phyloP scores from a whole-genome alignment of 2,113 vertebrate species.

The Notothenia rossii region DNA sequence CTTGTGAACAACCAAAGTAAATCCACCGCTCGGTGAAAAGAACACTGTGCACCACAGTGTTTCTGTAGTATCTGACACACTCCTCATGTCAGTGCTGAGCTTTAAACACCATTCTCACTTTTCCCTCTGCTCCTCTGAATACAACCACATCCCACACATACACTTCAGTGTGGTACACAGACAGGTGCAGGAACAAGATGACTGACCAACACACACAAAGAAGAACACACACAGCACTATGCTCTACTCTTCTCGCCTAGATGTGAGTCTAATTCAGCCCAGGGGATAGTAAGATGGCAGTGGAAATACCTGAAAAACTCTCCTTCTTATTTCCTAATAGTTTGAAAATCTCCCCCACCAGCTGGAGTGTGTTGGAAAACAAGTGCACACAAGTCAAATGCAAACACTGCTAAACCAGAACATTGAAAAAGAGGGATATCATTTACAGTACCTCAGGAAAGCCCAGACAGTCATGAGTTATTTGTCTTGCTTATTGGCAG shows the following conservation, averaged over 20 bases:
- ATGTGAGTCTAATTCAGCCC: constrained; percentile 49
- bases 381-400: constrained; percentile 11
- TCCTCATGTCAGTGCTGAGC: constrained; percentile 60
- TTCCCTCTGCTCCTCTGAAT: constrained; percentile 33
- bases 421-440: constrained; percentile 39
- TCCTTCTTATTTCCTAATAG: constrained; percentile 79
- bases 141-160: constrained; percentile 65
- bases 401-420: constrained; percentile 27
- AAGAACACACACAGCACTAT: constrained; percentile 28
- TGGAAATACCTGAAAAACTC: constrained; percentile 74
- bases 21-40: constrained; percentile 33
- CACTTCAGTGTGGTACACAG: constrained; percentile 54
- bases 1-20: constrained; percentile 45
- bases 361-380: constrained; percentile 5
- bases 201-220: constrained; percentile 48
- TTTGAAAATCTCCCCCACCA: constrained; percentile 10
- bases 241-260: constrained; percentile 25
- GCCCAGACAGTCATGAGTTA: constrained; percentile 66
- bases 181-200: constrained; percentile 63
- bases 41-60: constrained; percentile 38
- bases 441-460: constrained; percentile 53
- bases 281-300: constrained; percentile 23
- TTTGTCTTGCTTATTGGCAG: constrained; percentile 77
- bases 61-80: constrained; percentile 62
- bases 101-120: constrained; percentile 50